These are phyloP conservation scores for Bombus ignitus DNA, from an alignment of 1,140 invertebrate species.

Conservation along the genomic window DNA sequence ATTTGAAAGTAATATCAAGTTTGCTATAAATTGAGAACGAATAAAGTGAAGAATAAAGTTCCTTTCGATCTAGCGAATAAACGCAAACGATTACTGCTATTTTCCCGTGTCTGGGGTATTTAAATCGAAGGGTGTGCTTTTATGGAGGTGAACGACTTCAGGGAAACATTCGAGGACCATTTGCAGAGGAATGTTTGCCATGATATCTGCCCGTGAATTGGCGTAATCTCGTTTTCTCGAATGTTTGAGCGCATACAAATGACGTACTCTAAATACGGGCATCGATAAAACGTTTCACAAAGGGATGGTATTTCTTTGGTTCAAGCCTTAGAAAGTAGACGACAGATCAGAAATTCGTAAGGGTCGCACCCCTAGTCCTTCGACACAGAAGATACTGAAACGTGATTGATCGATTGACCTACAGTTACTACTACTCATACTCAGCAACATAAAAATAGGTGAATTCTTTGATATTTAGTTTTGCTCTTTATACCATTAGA, in stretches of 20 bases:
- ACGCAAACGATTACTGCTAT: background rate
- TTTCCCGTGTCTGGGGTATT: background rate
- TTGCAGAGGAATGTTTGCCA: background rate
- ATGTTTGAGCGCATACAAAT: slow-evolving; percentile 6
- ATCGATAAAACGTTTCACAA: background rate
- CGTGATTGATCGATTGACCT: slow-evolving; percentile 2
- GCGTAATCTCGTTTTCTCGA: slow-evolving; percentile 9
- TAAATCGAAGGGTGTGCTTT: background rate
- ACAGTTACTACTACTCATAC: too few species aligned
- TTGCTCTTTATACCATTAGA: too few species aligned
- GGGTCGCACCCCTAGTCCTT: background rate
- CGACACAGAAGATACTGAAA: background rate
- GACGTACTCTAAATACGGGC: background rate
- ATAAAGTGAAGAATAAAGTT: background rate
- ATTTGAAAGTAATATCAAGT: too few species aligned
- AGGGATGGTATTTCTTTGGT: background rate
- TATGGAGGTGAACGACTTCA: too few species aligned
- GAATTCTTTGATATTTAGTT: too few species aligned
- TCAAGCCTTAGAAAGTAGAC: slow-evolving; percentile 1
- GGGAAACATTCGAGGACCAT: background rate
- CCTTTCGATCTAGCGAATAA: background rate
- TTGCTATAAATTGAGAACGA: background rate
- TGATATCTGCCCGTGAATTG: background rate
- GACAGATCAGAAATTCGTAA: slow-evolving; percentile 8
- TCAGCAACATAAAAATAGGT: too few species aligned